Evolutionary conservation across 2,113 vertebrate species (phyloP).

Genomic region (Rostratula benghalensis): DNA sequence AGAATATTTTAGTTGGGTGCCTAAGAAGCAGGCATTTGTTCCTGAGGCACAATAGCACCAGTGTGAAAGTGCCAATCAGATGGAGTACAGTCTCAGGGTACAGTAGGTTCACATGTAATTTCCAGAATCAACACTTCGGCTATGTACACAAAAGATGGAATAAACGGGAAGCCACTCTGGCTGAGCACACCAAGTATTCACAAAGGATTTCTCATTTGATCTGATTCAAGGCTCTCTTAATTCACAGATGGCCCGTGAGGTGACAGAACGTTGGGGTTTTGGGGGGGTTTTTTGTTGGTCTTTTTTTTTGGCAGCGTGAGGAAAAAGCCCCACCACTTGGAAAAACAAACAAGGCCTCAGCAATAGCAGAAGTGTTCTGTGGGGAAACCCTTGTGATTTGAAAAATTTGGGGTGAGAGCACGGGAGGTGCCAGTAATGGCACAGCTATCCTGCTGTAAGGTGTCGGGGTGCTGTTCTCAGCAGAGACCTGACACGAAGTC

Average conservation of each 20-base stretch:
- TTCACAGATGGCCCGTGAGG: conserved; percentile 44
- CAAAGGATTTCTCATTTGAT: conserved; percentile 52
- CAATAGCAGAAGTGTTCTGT: conserved; percentile 16
- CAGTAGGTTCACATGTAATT: conserved; percentile 49
- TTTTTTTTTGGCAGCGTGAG: conserved; percentile 30
- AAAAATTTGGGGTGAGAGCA: conserved; percentile 26
- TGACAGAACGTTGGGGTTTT: neutral
- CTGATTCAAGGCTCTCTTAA: conserved; percentile 49
- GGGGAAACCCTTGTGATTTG: neutral
- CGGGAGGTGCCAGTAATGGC: neutral
- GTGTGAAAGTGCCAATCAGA: conserved; percentile 55
- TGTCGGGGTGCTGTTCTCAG: neutral
- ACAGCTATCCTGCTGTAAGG: neutral
- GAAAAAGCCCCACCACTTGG: conserved; percentile 24
- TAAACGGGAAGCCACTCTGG: conserved; percentile 58
- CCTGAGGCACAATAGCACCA: conserved; percentile 41
- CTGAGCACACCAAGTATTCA: conserved; percentile 34
- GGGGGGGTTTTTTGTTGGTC: neutral
- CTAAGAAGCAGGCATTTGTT: conserved; percentile 48
- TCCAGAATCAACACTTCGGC: conserved; percentile 63
- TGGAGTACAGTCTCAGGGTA: neutral
- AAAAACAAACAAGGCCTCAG: conserved; percentile 34
- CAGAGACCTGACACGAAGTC: neutral
- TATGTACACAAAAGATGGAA: conserved; percentile 54
- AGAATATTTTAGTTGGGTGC: conserved; percentile 51